Evolutionary conservation across 1,140 invertebrate genomes (phyloP), one percentile per base, ranked within the genome.

Genomic region (Bombus balteatus): DNA sequence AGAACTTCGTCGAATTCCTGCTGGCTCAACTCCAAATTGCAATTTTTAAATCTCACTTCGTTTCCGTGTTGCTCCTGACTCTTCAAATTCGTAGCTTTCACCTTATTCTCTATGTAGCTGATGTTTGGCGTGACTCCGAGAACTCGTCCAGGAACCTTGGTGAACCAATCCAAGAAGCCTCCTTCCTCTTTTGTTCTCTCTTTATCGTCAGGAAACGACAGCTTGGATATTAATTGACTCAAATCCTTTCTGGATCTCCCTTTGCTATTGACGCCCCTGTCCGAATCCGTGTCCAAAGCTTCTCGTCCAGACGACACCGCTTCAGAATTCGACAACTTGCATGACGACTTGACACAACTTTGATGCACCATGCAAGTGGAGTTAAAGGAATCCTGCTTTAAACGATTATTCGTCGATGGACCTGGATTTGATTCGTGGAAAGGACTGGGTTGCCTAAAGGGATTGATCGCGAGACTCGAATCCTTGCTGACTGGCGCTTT

Each of bases 1-100:
- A 96, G 83, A 2, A 96, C 95, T 87, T 96, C 95, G 81, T 96
- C 93, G 75, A 96, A 94, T 81, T 96, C 95, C 0, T 93, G 91
- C 59, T 94, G 94, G 72, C 95, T 96, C 37, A 96, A 83, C 74
- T 95, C 95, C 43, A 96, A 83, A 83, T 95, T 94, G 53, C 94
- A 93, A 34, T 94, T 95, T 25, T 92, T 94, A 4, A 91, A 87
- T 47, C 89, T 92, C 37, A 92, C 85, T 25, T 89, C 91, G 57
- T 89, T 91, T 3, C 59, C 34, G 15, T 65, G 75, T 4, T 90
- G 89, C 1, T 89, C 70, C 5, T 88, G 86, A 18, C 91, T 78
- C 41, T 76, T 88, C 32, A 74, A 32, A 8, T 68, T 87, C 70
- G 75, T 47, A 3, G 73, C 59, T 34, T 89, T 92, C 22, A 88